These are phyloP conservation scores for Corythornis madagascariensis DNA, from an alignment of 2,113 vertebrate species.

Conservation along the genomic window DNA sequence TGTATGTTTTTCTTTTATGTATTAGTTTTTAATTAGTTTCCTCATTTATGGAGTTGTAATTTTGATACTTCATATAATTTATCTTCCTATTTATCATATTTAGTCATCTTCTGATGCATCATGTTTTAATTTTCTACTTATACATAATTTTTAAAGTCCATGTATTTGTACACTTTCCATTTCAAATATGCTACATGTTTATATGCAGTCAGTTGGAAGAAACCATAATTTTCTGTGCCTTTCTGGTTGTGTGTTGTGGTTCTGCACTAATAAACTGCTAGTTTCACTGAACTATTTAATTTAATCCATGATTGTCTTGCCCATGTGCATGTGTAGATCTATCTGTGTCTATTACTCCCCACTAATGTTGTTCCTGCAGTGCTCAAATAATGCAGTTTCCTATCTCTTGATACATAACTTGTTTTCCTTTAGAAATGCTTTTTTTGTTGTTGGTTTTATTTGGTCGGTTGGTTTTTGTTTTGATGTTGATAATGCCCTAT, in stretches of 20 bases:
- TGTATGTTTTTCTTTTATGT: not conserved
- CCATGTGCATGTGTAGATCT: not conserved
- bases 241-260: not conserved
- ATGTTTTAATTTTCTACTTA: not conserved
- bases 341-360: constrained; percentile 39
- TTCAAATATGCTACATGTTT: not conserved
- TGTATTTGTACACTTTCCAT: not conserved
- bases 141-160: not conserved
- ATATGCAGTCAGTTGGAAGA: not conserved
- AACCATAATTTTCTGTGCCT: not conserved
- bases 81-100: not conserved
- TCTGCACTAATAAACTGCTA: constrained; percentile 4
- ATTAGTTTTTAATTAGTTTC: not conserved
- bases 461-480: not conserved
- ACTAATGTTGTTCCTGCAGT: constrained; percentile 59
- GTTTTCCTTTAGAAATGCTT: constrained; percentile 5
- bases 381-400: constrained; percentile 47
- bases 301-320: constrained; percentile 30
- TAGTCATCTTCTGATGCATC: not conserved
- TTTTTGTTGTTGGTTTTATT: not conserved
- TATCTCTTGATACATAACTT: constrained; percentile 56
- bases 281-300: constrained; percentile 11
- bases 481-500: constrained; percentile 44
- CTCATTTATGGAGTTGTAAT: not conserved
- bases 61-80: not conserved